These are phyloP conservation scores for Micropoecilia bifurca DNA, from an alignment of 2,797 vertebrate species.

Conservation along the genomic window DNA sequence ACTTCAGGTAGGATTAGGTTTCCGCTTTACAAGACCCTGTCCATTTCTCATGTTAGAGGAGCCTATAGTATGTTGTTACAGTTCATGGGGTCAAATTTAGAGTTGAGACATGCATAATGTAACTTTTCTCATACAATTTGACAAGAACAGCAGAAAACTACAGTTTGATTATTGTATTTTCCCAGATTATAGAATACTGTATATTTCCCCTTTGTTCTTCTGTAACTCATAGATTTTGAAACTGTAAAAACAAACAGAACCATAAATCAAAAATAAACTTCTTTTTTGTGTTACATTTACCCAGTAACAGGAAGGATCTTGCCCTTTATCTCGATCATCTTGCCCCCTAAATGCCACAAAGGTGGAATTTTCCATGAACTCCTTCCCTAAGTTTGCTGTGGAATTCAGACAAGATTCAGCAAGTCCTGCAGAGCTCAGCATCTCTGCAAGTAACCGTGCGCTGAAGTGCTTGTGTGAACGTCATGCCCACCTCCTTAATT, in stretches of 20 bases:
- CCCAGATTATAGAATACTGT: neutral
- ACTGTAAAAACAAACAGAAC: slow-evolving; percentile 5
- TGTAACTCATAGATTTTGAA: neutral
- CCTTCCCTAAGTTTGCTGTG: slow-evolving; percentile 57
- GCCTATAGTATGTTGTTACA: neutral
- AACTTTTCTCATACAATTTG: neutral
- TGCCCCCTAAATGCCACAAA: slow-evolving; percentile 54
- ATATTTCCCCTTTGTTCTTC: neutral
- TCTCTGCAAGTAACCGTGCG: slow-evolving; percentile 48
- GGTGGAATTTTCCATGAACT: slow-evolving; percentile 79
- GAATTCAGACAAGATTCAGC: slow-evolving; percentile 80
- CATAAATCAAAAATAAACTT: slow-evolving; percentile 28
- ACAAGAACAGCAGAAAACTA: neutral
- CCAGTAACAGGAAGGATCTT: slow-evolving; percentile 32
- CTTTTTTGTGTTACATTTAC: slow-evolving; percentile 15
- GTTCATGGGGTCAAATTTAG: neutral
- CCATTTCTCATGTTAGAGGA: neutral
- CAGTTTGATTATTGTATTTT: neutral
- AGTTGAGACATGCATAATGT: neutral
- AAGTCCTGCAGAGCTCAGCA: slow-evolving; percentile 54
- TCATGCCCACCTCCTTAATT: slow-evolving; percentile 47
- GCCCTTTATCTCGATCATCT: slow-evolving; percentile 54
- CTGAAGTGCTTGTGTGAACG: slow-evolving; percentile 43
- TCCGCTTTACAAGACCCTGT: neutral
- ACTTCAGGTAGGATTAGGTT: neutral